Percentiles rank a stretch among this genome's conserved stretches.
Evolutionary conservation across 2,113 vertebrate species (phyloP).

Genomic region (Neoarius graeffei): DNA sequence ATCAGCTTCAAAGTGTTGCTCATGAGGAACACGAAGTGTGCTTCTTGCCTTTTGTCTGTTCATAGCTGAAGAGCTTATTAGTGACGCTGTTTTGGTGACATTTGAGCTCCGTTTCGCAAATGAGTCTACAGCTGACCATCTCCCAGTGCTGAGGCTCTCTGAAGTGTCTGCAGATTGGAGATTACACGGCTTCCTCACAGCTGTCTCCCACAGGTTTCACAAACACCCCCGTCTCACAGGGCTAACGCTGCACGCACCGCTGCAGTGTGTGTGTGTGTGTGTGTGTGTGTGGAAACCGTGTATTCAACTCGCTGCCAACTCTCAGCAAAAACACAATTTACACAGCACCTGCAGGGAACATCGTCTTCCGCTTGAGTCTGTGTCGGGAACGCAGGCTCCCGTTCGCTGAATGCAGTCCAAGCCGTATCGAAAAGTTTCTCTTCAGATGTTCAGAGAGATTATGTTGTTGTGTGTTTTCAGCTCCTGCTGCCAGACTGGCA

Average conservation of each 20-base stretch:
- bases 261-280: background rate
- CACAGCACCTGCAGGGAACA: constrained; percentile 2
- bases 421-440: constrained; percentile 19
- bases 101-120: constrained; percentile 11
- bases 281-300: background rate
- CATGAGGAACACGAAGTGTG: background rate
- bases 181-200: background rate
- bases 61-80: constrained; percentile 31
- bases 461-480: background rate
- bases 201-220: constrained; percentile 24
- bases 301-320: background rate
- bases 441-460: constrained; percentile 10
- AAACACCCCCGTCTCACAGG: background rate
- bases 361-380: background rate
- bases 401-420: background rate
- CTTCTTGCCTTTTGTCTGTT: background rate
- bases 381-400: background rate
- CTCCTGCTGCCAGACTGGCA: constrained; percentile 1
- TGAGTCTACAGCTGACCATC: constrained; percentile 13
- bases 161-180: background rate
- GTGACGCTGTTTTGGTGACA: constrained; percentile 18
- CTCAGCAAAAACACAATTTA: constrained; percentile 39
- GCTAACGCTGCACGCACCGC: background rate
- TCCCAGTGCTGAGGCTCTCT: constrained; percentile 1
- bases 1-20: background rate